phyloP scores from a whole-genome alignment of 2,797 vertebrate genomes.

The Ctenochaetus hawaiiensis region DNA sequence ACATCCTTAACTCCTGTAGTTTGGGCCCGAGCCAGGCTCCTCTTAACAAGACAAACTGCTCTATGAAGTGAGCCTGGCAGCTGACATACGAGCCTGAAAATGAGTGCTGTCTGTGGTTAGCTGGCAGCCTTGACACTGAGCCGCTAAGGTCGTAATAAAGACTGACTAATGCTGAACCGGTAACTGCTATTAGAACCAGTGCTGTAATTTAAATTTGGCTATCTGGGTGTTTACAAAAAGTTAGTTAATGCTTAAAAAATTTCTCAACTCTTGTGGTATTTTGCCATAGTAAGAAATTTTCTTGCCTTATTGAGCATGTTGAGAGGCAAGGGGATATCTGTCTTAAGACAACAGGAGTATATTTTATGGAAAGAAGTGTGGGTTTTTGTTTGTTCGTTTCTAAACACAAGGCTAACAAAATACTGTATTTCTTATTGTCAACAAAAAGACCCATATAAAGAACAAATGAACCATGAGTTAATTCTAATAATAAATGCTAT shows the following conservation, averaged over 20 bases:
- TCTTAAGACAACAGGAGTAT: background rate
- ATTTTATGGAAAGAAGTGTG: background rate
- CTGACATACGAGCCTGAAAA: constrained; percentile 74
- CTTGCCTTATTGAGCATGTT: background rate
- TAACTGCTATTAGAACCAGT: constrained; percentile 44
- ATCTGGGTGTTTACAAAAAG: background rate
- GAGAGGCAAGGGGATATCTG: background rate
- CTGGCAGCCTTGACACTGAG: constrained; percentile 58
- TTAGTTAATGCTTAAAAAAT: background rate
- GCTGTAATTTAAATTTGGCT: constrained; percentile 27
- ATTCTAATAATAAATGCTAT: too few species aligned
- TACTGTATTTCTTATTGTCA: too few species aligned
- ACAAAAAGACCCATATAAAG: too few species aligned
- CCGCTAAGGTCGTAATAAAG: constrained; percentile 63
- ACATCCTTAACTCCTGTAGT: constrained; percentile 66
- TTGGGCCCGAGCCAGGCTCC: constrained; percentile 56
- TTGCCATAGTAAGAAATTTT: background rate
- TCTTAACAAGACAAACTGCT: constrained; percentile 60
- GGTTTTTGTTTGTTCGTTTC: too few species aligned
- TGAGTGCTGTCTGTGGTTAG: constrained; percentile 57
- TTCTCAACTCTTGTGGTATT: background rate
- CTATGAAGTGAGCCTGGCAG: constrained; percentile 68
- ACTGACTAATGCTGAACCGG: constrained; percentile 47
- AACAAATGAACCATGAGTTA: too few species aligned
- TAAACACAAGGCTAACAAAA: too few species aligned